Percentiles rank a stretch among this genome's conserved stretches.
These are phyloP conservation scores for Pseudochirops corinnae DNA, from an alignment of 2,797 vertebrate species.

Conservation along the genomic window DNA sequence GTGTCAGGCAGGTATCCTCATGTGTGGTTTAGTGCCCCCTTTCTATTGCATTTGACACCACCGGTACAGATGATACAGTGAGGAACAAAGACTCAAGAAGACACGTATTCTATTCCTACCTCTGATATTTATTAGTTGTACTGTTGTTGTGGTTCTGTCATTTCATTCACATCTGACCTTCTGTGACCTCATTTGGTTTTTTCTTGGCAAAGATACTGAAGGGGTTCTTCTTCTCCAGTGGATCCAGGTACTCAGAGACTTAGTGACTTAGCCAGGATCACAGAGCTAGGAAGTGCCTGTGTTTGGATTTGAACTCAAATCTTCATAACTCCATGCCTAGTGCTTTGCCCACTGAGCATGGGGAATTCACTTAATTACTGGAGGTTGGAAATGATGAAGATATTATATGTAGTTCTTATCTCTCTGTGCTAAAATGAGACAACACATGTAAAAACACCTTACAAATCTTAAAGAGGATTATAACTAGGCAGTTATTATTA, in stretches of 20 bases:
- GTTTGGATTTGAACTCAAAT: too few relatives aligned
- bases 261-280: too few relatives aligned
- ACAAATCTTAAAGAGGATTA: background rate
- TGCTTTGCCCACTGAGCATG: background rate
- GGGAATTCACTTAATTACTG: background rate
- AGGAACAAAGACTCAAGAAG: background rate
- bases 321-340: too few relatives aligned
- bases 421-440: background rate
- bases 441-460: background rate
- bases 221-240: background rate
- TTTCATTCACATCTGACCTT: background rate
- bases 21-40: background rate
- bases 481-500: background rate
- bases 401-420: background rate
- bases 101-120: background rate
- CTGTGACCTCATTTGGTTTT: background rate
- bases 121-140: background rate
- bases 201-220: background rate
- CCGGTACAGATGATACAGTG: background rate
- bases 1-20: background rate
- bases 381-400: background rate
- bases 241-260: background rate
- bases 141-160: background rate
- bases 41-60: background rate
- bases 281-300: too few relatives aligned